Conservation (phyloP, 2,797 vertebrate species). For the Esox masquinongy region DNA sequence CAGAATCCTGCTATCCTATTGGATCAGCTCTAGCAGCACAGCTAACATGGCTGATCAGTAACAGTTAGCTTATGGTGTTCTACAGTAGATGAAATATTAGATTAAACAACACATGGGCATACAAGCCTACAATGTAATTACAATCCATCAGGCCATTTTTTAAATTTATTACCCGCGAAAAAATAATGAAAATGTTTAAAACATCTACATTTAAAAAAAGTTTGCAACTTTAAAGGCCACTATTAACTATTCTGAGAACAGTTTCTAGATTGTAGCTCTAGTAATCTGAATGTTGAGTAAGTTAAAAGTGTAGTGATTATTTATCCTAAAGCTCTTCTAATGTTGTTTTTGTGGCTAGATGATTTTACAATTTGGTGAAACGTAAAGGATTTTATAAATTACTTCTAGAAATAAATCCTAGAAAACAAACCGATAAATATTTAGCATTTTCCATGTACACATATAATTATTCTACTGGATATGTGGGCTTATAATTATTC, state of each 20-base stretch:
- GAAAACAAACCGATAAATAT: background rate
- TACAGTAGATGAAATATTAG: background rate
- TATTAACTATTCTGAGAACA: background rate
- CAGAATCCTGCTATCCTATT: background rate
- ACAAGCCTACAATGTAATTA: background rate
- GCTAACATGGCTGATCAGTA: constrained; percentile 5
- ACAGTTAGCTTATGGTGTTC: background rate
- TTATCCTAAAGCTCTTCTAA: background rate
- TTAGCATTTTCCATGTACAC: too few species aligned
- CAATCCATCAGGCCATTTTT: background rate
- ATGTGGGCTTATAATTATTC: background rate
- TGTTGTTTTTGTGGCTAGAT: background rate
- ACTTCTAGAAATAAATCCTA: background rate
- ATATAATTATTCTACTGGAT: background rate
- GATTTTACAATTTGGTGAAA: background rate
- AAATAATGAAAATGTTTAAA: too few species aligned
- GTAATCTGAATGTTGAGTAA: background rate
- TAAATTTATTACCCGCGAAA: background rate
- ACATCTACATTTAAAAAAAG: background rate
- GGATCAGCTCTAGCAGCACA: constrained; percentile 7
- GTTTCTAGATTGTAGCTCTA: background rate
- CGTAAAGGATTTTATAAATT: background rate
- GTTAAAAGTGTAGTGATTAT: background rate
- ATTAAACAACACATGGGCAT: background rate
- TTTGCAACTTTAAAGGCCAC: background rate